phyloP scores from a whole-genome alignment of 2,797 vertebrate species.

The Agapornis canus region DNA sequence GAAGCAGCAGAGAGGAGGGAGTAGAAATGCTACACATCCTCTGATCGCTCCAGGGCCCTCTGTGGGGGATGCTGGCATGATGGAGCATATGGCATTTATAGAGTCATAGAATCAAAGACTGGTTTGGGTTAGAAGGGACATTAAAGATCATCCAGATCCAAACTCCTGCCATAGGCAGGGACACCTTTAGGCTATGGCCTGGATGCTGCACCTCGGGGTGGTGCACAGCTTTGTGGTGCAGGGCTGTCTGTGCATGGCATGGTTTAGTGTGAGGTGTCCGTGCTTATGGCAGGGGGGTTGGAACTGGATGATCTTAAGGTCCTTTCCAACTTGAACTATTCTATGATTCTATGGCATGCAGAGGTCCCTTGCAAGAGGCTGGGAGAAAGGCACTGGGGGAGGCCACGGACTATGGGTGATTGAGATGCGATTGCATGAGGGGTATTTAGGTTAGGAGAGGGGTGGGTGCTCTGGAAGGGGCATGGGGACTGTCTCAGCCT shows the following conservation, averaged over 20 bases:
- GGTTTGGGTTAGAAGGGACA: neutral
- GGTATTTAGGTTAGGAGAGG: neutral
- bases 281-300: too few relatives aligned
- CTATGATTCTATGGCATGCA: too few relatives aligned
- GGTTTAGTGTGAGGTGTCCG: too few relatives aligned
- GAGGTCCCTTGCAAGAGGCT: neutral
- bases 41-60: neutral
- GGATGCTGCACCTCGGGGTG: rapidly evolving
- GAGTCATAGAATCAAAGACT: neutral
- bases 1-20: neutral
- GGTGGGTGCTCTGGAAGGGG: neutral
- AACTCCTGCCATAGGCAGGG: neutral
- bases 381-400: neutral
- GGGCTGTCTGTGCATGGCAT: neutral
- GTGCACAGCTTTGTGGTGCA: neutral
- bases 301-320: too few relatives aligned
- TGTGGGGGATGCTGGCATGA: neutral
- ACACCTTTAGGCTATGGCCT: neutral
- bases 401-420: rapidly evolving
- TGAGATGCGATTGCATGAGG: too few relatives aligned
- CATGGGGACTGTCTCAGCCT: neutral
- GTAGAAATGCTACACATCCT: neutral
- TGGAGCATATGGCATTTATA: neutral
- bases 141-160: neutral
- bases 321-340: too few relatives aligned